A percentile compares a stretch with the other conserved stretches of the same genome.
These are phyloP conservation scores for Mastacembelus armatus DNA, from an alignment of 2,797 vertebrate species.

Conservation along the genomic window DNA sequence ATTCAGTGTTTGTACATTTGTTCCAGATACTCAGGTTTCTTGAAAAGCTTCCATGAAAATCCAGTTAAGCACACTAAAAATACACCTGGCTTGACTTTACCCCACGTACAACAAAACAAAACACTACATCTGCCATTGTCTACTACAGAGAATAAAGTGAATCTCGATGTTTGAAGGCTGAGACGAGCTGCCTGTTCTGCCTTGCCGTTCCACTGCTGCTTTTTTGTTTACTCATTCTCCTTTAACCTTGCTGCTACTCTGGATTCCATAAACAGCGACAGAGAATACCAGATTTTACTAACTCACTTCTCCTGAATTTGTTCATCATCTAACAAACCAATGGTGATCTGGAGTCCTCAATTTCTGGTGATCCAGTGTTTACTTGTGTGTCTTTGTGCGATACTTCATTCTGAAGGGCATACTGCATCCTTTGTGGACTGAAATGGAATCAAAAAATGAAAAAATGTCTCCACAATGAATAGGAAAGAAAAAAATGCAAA, in stretches of 20 bases:
- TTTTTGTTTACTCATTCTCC: slow-evolving; percentile 27
- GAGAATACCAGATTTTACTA: neutral
- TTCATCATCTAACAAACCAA: slow-evolving; percentile 32
- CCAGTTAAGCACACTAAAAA: slow-evolving; percentile 33
- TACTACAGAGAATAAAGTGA: slow-evolving; percentile 26
- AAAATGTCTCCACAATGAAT: slow-evolving; percentile 10
- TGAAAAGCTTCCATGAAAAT: slow-evolving; percentile 21
- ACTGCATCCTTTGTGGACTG: neutral
- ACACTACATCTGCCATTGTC: slow-evolving; percentile 7
- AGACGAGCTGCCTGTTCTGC: slow-evolving; percentile 15
- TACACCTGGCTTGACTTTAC: slow-evolving; percentile 18
- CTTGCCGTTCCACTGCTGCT: slow-evolving; percentile 15
- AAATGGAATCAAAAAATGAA: slow-evolving; percentile 29
- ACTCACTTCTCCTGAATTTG: neutral
- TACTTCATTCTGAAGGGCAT: slow-evolving; percentile 9
- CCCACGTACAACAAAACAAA: slow-evolving; percentile 14
- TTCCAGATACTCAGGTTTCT: slow-evolving; percentile 14
- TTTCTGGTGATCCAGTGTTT: neutral
- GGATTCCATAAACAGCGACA: neutral
- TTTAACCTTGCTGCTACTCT: slow-evolving; percentile 17
- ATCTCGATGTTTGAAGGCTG: slow-evolving; percentile 13
- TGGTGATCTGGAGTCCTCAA: slow-evolving; percentile 10
- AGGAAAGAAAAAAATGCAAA: neutral
- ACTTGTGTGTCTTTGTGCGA: slow-evolving; percentile 7
- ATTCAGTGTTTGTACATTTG: slow-evolving; percentile 22